A percentile compares a stretch with the other conserved stretches of the same genome.
phyloP scores from a whole-genome alignment of 2,797 vertebrate genomes.

The Columba guinea region DNA sequence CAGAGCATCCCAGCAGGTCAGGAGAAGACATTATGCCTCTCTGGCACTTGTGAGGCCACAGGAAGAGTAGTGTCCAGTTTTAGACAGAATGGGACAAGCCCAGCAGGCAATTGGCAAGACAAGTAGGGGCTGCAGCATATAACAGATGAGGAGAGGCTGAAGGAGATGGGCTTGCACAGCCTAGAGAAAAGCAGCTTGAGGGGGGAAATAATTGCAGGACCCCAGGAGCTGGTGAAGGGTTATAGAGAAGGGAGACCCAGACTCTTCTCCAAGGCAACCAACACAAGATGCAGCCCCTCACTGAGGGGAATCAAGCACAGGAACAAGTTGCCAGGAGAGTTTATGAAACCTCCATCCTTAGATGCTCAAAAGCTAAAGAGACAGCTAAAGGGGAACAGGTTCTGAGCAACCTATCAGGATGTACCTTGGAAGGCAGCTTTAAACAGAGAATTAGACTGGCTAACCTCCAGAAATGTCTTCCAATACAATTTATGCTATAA shows the following conservation, averaged over 20 bases:
- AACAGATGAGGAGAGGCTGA: neutral
- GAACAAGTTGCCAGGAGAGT: neutral
- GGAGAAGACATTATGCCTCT: neutral
- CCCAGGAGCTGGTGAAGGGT: accelerated
- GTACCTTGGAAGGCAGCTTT: neutral
- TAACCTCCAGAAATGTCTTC: neutral
- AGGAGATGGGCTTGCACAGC: neutral
- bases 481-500: neutral
- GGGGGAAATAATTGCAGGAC: neutral
- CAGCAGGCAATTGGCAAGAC: neutral
- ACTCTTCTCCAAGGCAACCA: neutral
- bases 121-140: neutral
- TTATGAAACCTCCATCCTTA: neutral
- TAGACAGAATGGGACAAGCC: neutral
- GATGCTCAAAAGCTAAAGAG: neutral
- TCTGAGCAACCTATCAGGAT: neutral
- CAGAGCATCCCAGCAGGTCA: neutral
- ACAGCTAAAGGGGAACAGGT: neutral
- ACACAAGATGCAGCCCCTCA: neutral
- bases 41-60: neutral
- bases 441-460: neutral
- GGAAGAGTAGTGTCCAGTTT: neutral
- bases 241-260: neutral
- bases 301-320: neutral
- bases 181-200: neutral